Evolutionary conservation across 2,888 invertebrate genomes (phyloP).

Genomic region (Drosophila nigricruria): DNA sequence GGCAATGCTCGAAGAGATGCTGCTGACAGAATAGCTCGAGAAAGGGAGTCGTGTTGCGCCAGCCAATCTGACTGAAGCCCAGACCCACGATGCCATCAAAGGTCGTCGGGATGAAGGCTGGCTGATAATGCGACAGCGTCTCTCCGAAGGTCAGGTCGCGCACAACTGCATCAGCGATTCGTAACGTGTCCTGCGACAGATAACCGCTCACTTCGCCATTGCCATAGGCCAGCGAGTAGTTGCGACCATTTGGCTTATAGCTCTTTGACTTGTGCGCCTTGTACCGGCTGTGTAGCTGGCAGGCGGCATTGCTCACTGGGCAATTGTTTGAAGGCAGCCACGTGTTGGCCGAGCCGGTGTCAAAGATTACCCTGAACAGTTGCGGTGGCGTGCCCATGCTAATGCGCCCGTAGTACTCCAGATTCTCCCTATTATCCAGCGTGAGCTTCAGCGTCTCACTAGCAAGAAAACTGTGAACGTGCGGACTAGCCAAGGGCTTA

Average conservation of each 20-base stretch:
- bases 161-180: slow-evolving; percentile 35
- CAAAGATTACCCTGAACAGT: slow-evolving; percentile 96
- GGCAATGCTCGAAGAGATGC: slow-evolving; percentile 25
- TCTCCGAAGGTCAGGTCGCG: slow-evolving; percentile 53
- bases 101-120: slow-evolving; percentile 27
- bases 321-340: slow-evolving; percentile 99
- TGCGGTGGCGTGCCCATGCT: slow-evolving; percentile 96
- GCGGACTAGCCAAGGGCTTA: background rate
- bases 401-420: slow-evolving; percentile 95
- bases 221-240: slow-evolving; percentile 96
- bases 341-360: slow-evolving; percentile 98
- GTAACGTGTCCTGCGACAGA: slow-evolving; percentile 92
- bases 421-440: slow-evolving; percentile 40
- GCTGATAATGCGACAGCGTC: slow-evolving; percentile 35
- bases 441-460: slow-evolving; percentile 9
- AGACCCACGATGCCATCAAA: slow-evolving; percentile 68
- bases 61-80: slow-evolving; percentile 41
- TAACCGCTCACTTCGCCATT: slow-evolving; percentile 97
- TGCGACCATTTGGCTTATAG: slow-evolving; percentile 93
- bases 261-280: slow-evolving; percentile 93
- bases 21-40: slow-evolving; percentile 44
- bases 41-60: slow-evolving; percentile 48
- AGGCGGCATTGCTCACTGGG: slow-evolving; percentile 94
- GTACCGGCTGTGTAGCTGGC: slow-evolving; percentile 97
- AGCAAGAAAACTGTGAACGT: background rate